A percentile compares a stretch with the other conserved stretches of the same genome.
These are phyloP conservation scores for Apistogramma diplotaenia DNA, from an alignment of 2,113 vertebrate genomes.

Conservation along the genomic window DNA sequence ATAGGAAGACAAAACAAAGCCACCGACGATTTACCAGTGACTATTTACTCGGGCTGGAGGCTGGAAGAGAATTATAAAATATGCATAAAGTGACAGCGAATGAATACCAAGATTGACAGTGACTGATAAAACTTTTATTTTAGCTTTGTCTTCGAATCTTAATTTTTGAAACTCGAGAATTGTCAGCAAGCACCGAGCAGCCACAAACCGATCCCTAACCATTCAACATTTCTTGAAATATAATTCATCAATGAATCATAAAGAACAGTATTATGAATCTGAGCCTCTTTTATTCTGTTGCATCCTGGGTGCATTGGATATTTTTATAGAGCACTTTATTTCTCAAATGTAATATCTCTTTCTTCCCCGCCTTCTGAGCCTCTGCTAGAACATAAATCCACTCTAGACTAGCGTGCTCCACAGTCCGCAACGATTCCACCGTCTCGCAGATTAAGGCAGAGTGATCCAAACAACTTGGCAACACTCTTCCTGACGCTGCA, in stretches of 20 bases:
- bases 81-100: background rate
- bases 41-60: background rate
- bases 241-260: constrained; percentile 48
- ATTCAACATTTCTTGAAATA: constrained; percentile 14
- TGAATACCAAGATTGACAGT: background rate
- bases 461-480: constrained; percentile 71
- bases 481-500: constrained; percentile 66
- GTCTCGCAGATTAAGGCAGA: constrained; percentile 73
- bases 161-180: background rate
- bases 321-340: constrained; percentile 62
- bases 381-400: constrained; percentile 70
- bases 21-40: constrained; percentile 4
- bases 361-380: constrained; percentile 58
- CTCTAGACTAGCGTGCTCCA: constrained; percentile 54
- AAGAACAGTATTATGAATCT: constrained; percentile 28
- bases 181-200: background rate
- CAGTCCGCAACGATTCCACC: constrained; percentile 54
- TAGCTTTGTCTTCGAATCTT: background rate
- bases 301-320: constrained; percentile 36
- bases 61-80: background rate
- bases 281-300: constrained; percentile 50
- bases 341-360: constrained; percentile 65
- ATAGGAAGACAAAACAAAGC: constrained; percentile 24
- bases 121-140: background rate
- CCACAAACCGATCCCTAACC: constrained; percentile 16